Evolutionary conservation across 2,888 invertebrate genomes (phyloP), one percentile per base, ranked within the genome.

Genomic region (Brachyptera risi): DNA sequence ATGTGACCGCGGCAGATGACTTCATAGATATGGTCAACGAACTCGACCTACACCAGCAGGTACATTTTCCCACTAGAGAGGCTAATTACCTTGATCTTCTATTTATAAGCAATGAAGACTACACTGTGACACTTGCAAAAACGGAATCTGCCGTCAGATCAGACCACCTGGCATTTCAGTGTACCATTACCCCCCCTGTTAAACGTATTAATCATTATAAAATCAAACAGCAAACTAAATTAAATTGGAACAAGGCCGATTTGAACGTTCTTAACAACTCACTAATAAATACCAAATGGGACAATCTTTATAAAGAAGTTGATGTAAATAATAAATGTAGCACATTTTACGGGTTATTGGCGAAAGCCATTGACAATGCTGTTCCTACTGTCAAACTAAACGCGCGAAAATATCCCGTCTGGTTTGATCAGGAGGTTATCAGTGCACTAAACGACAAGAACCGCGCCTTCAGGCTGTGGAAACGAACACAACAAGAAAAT

Each of bases 371-470:
- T 11, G 9, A 3, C 13, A 27, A 26, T 17, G 4, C 26, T 26
- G 50, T 50, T 50, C 50, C 50, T 9, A 50, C 50, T 15, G 50
- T 50, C 11, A 23, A 50, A 50, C 13, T 50, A 26, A 24, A 50
- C 26, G 13, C 50, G n/a, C 13, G 13, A n/a, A 26, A 26, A 26
- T 50, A 50, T n/a, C 50, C 50, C 3, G 26, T 13, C 11, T 50
- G 50, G 50, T 50, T 50, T 24, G n/a, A 40, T 15, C 4, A n/a
- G 13, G 27, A 50, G 26, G n/a, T 50, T 27, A 50, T 50, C n/a
- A n/a, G 13, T 26, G 50, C 50, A 11, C 26, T 50, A 13, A 50
- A 50, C 5, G 26, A 50, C 26, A 50, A 50, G 17, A 50, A n/a
- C 17, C 26, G 50, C 13, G 24, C 26, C n/a, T 26, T 26, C 17